Base-by-base conservation (phyloP, 2,888 invertebrate species). In the Zonitis immaculata region DNA sequence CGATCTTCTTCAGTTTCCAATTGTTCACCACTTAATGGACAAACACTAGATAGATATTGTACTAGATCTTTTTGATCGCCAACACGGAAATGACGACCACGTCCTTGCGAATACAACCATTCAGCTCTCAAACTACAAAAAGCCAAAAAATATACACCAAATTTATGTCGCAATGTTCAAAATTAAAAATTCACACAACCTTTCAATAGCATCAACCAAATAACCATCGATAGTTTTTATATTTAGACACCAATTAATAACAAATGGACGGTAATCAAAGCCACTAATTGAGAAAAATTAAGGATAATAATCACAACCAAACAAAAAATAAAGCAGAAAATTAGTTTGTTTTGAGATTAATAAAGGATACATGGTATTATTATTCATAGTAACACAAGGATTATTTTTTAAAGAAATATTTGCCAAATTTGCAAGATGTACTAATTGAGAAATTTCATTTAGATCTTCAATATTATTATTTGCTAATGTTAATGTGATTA, bases 61-160 rank as follows among this genome's bases (percentile, higher is more conserved):
- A 88, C 84, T 42, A 95, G 76, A 53, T 87, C 85, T 11, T 82
- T 78, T 65, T 95, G 95, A 70, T 95, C 91, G 0, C 95, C 95
- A 12, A 87, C 78, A 51, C 89, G 86, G 78, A 88, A 95, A 73
- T 92, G 89, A 54, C 94, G 82, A 0, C 95, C 95, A 66, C 91
- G 86, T 43, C 95, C 95, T 79, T 95, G 95, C 59, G 94, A 94
- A 77, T 94, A 95, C 52, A 95, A 78, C 95, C 95, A 96, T 73
- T 95, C 95, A 0, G 94, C 95, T 78, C 91, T 90, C 62, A 95
- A 79, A 73, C 95, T 93, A n/a, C n/a, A n/a, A n/a, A n/a, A n/a
- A n/a, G n/a, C n/a, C n/a, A n/a, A n/a, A n/a, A n/a, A n/a, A n/a
- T n/a, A n/a, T n/a, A n/a, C n/a, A n/a, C n/a, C n/a, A n/a, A n/a